Percentiles rank a stretch among this genome's conserved stretches.
Evolutionary conservation across 2,113 vertebrate genomes (phyloP).

Genomic region (Istiophorus platypterus): DNA sequence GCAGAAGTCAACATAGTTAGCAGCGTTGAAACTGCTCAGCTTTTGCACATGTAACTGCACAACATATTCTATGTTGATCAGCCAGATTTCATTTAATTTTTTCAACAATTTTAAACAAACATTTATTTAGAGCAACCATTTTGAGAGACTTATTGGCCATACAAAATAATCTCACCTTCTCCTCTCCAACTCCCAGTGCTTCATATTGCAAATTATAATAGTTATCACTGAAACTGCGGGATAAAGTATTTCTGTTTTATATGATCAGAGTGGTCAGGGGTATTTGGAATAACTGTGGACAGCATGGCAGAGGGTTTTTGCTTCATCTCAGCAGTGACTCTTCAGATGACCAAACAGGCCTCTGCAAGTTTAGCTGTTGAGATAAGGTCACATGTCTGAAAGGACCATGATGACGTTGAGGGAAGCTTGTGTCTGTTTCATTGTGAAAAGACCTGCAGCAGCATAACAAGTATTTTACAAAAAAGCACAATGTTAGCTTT

Average conservation of each 20-base stretch:
- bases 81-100: neutral
- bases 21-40: neutral
- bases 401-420: neutral
- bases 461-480: neutral
- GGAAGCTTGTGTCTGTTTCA: neutral
- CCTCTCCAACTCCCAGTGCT: no score
- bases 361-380: neutral
- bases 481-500: neutral
- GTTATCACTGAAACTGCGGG: neutral
- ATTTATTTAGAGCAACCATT: neutral
- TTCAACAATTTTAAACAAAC: neutral
- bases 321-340: neutral
- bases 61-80: neutral
- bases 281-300: neutral
- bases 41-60: neutral
- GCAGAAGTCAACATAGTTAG: constrained; percentile 8
- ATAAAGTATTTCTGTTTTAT: neutral
- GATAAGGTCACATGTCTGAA: constrained; percentile 8
- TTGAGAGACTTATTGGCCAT: neutral
- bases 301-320: neutral
- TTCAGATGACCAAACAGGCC: neutral
- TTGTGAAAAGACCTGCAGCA: neutral
- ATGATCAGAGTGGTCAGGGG: neutral
- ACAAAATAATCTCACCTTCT: neutral
- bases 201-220: neutral